These are phyloP conservation scores for Physocephala rufipes DNA, from an alignment of 2,888 invertebrate genomes.

Conservation along the genomic window DNA sequence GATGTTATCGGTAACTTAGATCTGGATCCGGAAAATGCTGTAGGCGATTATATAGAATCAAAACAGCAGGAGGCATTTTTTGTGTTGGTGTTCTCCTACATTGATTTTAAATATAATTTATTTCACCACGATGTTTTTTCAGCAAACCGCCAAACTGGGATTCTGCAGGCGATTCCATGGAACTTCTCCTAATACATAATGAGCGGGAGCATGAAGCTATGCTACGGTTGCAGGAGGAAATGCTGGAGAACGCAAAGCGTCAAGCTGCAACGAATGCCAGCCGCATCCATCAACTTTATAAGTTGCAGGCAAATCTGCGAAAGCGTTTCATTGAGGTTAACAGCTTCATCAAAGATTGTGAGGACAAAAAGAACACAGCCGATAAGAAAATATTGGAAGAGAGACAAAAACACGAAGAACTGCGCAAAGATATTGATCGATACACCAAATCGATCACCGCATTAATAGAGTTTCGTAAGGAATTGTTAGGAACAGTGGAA, in stretches of 20 bases:
- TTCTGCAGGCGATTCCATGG: constrained; percentile 60
- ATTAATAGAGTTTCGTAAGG: constrained; percentile 54
- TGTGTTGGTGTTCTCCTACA: constrained; percentile 53
- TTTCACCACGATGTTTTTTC: not conserved
- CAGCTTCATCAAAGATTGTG: constrained; percentile 63
- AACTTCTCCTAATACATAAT: constrained; percentile 60
- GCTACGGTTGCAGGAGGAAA: constrained; percentile 55
- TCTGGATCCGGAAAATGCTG: constrained; percentile 59
- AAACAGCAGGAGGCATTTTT: constrained; percentile 59
- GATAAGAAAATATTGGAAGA: constrained; percentile 57
- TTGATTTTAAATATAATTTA: not conserved
- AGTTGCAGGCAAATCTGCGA: constrained; percentile 55
- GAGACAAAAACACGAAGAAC: constrained; percentile 51
- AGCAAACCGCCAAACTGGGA: constrained; percentile 65
- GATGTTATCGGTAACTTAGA: constrained; percentile 63
- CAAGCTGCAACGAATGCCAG: constrained; percentile 54
- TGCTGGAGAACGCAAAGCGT: constrained; percentile 56
- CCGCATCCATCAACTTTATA: constrained; percentile 57
- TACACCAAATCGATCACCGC: constrained; percentile 49
- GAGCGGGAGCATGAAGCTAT: constrained; percentile 59
- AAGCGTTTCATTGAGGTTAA: constrained; percentile 62
- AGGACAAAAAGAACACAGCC: constrained; percentile 57
- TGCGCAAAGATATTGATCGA: constrained; percentile 52
- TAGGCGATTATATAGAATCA: constrained; percentile 59
- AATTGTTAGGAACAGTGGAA: constrained; percentile 54